Evolutionary conservation across 2,797 vertebrate genomes (phyloP).

Genomic region (Dendrocincla fuliginosa): DNA sequence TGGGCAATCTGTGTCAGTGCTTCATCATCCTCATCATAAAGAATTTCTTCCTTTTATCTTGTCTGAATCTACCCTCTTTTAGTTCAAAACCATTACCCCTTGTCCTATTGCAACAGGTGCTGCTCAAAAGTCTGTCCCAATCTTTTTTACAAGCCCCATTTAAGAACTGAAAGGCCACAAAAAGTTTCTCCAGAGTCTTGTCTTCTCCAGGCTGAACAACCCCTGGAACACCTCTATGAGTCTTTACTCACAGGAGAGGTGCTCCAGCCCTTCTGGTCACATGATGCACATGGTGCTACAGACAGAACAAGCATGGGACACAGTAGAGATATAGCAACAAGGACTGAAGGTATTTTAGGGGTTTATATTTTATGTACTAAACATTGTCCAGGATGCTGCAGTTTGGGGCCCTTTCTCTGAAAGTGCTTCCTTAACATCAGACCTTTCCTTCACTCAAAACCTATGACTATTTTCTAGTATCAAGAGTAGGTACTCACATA

Average conservation of each 20-base stretch:
- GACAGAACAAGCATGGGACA: not conserved
- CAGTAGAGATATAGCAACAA: not conserved
- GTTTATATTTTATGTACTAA: not conserved
- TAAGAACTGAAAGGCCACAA: not conserved
- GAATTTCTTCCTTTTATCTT: not conserved
- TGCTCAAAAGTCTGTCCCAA: not conserved
- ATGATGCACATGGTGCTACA: not conserved
- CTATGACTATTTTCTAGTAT: not conserved
- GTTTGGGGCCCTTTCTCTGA: not conserved
- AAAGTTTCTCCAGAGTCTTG: not conserved
- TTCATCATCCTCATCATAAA: not conserved
- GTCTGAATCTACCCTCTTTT: not conserved
- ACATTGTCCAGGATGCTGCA: not conserved
- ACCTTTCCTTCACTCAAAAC: not conserved
- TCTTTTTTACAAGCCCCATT: not conserved
- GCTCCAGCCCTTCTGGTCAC: not conserved
- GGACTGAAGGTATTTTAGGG: not conserved
- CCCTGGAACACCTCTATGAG: not conserved
- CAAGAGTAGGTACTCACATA: not conserved
- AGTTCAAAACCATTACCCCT: not conserved
- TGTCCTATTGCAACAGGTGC: not conserved
- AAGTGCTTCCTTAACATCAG: not conserved
- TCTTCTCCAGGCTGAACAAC: not conserved
- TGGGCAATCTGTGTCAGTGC: not conserved
- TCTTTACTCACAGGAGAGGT: not conserved